Evolutionary conservation across 2,797 vertebrate genomes (phyloP), one percentile per base, ranked within the genome.

Genomic region (Gallirallus australis): DNA sequence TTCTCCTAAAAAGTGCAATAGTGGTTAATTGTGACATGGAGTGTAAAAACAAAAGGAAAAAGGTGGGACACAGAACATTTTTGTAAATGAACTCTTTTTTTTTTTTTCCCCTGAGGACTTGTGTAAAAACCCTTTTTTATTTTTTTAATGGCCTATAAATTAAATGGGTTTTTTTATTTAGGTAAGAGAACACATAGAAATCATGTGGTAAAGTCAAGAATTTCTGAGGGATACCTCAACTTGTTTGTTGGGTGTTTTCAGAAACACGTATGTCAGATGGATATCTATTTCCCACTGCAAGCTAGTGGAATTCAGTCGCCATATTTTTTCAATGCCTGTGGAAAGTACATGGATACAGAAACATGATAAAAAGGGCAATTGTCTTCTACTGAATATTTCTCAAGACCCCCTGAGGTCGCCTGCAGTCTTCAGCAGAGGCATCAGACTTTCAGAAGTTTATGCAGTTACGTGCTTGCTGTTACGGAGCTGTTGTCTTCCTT

Each of bases 71-170:
- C 5, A 3, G 78, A 61, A 35, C 1, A 61, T 39, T 66, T 91
- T 68, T 86, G 19, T 20, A 84, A 90, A 78, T 19, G 78, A 78
- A 65, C 3, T 31, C 21, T 6, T 1, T 0, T 7, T 13, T 12
- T 27, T 23, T 30, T 48, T 50, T 21, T 4, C 5, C 28, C 33
- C 35, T 4, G 37, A 48, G 24, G 19, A 45, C 13, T 37, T 68
- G 6, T 69, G 45, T 45, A 33, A 76, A 72, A 61, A 75, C 6
- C 20, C 2, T 15, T 64, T 0, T 16, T 60, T 90, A 45, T 45
- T 47, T 42, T 40, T 27, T 0, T 4, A 78, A 69, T 30, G 1
- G 2, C 25, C 33, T 47, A 1, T 73, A 70, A 37, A 5, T 81
- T 42, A 21, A 65, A 28, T 1, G 6, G 42, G 40, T 42, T 45